A percentile compares a stretch with the other conserved stretches of the same genome.
phyloP scores from a whole-genome alignment of 2,888 invertebrate species.

The Eilema sororculum region DNA sequence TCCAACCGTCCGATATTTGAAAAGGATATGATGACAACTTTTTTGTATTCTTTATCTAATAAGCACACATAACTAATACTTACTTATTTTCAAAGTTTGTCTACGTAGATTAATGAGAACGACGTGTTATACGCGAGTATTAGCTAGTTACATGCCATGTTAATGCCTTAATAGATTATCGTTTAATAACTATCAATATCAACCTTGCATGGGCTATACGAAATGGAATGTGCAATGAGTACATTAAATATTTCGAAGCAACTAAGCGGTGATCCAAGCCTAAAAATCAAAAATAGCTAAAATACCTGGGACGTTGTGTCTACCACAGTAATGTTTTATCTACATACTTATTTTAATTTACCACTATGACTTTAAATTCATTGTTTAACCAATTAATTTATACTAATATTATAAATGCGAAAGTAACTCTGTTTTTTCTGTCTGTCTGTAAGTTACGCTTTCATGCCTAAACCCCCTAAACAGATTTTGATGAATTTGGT shows the following conservation, averaged over 20 bases:
- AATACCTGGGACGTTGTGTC: neutral
- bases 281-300: neutral
- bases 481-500: too few relatives aligned
- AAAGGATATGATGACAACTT: slow-evolving; percentile 87
- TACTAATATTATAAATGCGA: too few relatives aligned
- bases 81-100: slow-evolving; percentile 58
- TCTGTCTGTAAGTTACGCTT: too few relatives aligned
- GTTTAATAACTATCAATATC: slow-evolving; percentile 13
- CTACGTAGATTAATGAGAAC: slow-evolving; percentile 55
- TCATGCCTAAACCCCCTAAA: too few relatives aligned
- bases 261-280: neutral
- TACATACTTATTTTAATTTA: neutral
- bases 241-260: neutral
- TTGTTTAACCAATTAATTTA: neutral
- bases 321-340: neutral
- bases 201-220: neutral
- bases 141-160: neutral
- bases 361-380: neutral
- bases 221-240: neutral
- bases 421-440: too few relatives aligned
- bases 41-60: slow-evolving; percentile 83
- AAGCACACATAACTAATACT: slow-evolving; percentile 79
- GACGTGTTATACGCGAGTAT: slow-evolving; percentile 36
- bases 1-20: slow-evolving; percentile 85
- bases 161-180: neutral